Base-by-base conservation (phyloP, 2,113 vertebrate genomes). In the Periophthalmus modestus region DNA sequence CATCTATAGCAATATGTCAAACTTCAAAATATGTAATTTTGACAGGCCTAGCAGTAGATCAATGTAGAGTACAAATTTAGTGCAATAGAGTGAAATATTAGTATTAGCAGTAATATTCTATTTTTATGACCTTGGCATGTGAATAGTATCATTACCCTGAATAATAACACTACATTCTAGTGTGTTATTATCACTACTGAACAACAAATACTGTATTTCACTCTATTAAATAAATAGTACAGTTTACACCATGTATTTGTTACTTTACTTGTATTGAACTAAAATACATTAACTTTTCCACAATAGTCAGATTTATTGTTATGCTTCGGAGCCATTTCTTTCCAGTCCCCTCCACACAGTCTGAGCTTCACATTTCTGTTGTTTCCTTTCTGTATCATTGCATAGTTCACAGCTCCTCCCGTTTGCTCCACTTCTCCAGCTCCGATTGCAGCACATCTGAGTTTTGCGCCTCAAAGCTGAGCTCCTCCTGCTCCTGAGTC, bases 391-490 rank as follows among this genome's bases (percentile, higher is more conserved):
- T 55, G 50, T 52, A 18, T 55, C 9, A 2, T 12, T 73, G 55
- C 48, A 50, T 7, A 14, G 16, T 73, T 48, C 93, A 96, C 82
- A 97, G 93, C 83, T 97, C 95, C 0, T 97, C 96, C 0, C 95
- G 89, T 4, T 94, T 90, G 7, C 89, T 92, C 0, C 94, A 87
- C 24, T 94, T 94, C 90, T 95, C 95, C 21, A 97, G 92, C 0
- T 95, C 92, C 0, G 95, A 95, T 79, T 95, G 95, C 0, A 96
- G 90, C 2, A 96, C 95, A 0, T 95, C 95, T 0, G 95, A 91
- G 86, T 97, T 97, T 80, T 94, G 88, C 15, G 96, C 96, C 69
- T 95, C 87, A 0, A 87, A 92, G 73, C 95, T 95, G 78, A 97
- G 90, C 13, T 95, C 94, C 73, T 93, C 93, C 77, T 96, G 96